A percentile compares a stretch with the other conserved stretches of the same genome.
Evolutionary conservation across 2,888 invertebrate genomes (phyloP).

Genomic region (Drosophila quinaria): DNA sequence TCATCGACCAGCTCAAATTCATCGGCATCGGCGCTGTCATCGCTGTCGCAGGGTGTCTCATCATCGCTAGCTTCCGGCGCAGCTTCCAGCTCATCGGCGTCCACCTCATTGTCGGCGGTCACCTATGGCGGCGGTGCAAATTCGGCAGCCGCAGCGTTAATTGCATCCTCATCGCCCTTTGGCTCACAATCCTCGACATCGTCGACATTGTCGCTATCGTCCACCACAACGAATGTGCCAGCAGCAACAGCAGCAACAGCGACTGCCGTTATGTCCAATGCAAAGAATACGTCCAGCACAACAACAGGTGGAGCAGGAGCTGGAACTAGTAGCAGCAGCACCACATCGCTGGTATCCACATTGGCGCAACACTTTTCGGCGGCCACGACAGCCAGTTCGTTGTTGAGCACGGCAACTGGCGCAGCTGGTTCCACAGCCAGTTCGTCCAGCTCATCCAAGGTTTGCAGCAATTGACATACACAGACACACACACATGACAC

Average conservation of each 20-base stretch:
- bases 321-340: constrained; percentile 32
- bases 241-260: constrained; percentile 21
- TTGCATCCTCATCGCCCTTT: constrained; percentile 73
- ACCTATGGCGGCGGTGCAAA: constrained; percentile 68
- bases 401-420: constrained; percentile 55
- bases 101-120: constrained; percentile 66
- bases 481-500: constrained; percentile 5
- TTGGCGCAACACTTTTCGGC: constrained; percentile 83
- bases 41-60: constrained; percentile 71
- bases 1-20: constrained; percentile 73
- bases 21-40: constrained; percentile 67
- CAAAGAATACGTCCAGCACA: constrained; percentile 37
- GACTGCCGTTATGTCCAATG: constrained; percentile 37
- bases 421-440: constrained; percentile 57
- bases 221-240: constrained; percentile 37
- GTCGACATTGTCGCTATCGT: constrained; percentile 57
- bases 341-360: constrained; percentile 78
- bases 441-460: constrained; percentile 80
- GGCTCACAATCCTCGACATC: constrained; percentile 77
- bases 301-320: constrained; percentile 23
- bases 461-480: constrained; percentile 66
- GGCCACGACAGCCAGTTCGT: constrained; percentile 74
- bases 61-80: constrained; percentile 68
- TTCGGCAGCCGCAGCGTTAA: constrained; percentile 70
- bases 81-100: constrained; percentile 63